phyloP scores from a whole-genome alignment of 2,113 vertebrate species.

The Nothobranchius kuhntae region DNA sequence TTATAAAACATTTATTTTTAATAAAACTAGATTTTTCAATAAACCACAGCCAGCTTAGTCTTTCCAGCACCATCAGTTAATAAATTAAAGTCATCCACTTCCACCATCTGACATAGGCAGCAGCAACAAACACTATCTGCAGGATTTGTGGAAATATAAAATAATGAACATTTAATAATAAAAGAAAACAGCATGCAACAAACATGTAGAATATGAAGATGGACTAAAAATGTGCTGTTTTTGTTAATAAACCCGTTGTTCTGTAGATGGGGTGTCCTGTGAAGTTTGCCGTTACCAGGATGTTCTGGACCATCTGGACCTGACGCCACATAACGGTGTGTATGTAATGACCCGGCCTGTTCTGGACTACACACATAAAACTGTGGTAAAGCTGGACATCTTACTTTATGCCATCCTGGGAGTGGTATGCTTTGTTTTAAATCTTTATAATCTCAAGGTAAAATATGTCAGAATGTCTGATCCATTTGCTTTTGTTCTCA shows the following conservation, averaged over 20 bases:
- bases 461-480: background rate
- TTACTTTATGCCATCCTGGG: slow-evolving; percentile 68
- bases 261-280: slow-evolving; percentile 25
- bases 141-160: no score
- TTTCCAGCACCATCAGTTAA: no score
- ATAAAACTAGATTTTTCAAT: no score
- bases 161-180: no score
- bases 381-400: slow-evolving; percentile 58
- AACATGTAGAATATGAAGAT: no score
- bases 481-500: slow-evolving; percentile 25
- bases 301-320: slow-evolving; percentile 71
- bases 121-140: no score
- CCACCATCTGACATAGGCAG: no score
- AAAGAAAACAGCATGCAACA: no score
- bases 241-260: background rate
- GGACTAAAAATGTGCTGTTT: no score
- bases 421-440: slow-evolving; percentile 55
- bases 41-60: no score
- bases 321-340: slow-evolving; percentile 48
- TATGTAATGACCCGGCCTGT: slow-evolving; percentile 65
- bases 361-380: slow-evolving; percentile 64
- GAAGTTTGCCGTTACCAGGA: slow-evolving; percentile 70
- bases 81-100: no score
- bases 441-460: background rate
- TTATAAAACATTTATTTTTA: no score